Percentiles rank a stretch among this genome's conserved stretches.
Evolutionary conservation across 2,888 invertebrate genomes (phyloP).

Genomic region (Drosophila incognita): DNA sequence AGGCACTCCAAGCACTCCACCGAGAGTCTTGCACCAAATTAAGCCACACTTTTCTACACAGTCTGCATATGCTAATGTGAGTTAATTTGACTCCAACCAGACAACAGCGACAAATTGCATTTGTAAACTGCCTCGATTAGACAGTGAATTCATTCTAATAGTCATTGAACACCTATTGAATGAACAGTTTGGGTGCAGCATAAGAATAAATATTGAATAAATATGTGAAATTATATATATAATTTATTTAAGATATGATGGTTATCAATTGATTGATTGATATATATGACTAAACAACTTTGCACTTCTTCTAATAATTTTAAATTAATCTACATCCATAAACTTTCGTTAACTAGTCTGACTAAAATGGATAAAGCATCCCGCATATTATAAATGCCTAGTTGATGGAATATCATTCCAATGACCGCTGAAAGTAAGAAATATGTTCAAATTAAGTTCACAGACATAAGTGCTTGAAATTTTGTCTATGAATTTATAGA

Average conservation of each 20-base stretch:
- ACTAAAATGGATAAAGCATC: not conserved
- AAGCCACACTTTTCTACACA: slow-evolving; percentile 8
- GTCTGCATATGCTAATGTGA: not conserved
- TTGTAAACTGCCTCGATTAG: not conserved
- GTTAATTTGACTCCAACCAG: not conserved
- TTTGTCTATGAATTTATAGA: not conserved
- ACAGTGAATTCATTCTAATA: not conserved
- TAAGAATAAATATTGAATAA: not conserved
- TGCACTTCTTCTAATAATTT: not conserved
- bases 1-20: not conserved
- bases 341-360: not conserved
- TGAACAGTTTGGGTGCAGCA: not conserved
- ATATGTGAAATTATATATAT: too few relatives aligned
- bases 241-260: too few relatives aligned
- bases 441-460: not conserved
- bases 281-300: not conserved
- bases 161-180: not conserved
- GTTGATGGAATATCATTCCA: not conserved
- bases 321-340: too few relatives aligned
- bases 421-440: not conserved
- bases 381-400: not conserved
- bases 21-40: slow-evolving; percentile 18
- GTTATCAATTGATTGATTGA: not conserved
- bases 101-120: not conserved
- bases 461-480: not conserved